phyloP scores from a whole-genome alignment of 92 coral and sea anemone genomes.

The Porites rus region DNA sequence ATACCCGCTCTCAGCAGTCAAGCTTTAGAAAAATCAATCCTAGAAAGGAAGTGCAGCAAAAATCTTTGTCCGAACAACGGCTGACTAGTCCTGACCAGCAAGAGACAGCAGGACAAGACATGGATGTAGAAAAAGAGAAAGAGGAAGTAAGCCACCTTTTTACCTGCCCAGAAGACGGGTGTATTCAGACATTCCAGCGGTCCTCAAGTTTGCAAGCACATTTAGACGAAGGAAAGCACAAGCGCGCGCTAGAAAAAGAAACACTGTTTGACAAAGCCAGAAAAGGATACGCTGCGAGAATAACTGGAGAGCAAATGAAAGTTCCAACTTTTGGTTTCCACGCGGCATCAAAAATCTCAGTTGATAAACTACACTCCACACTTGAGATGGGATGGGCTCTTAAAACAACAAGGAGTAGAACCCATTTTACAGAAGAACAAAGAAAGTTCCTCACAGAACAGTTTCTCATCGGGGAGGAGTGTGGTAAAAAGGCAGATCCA shows the following conservation, averaged over 20 bases:
- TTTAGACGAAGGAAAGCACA: too few species aligned
- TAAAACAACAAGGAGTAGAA: constrained; percentile 18
- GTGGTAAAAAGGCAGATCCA: constrained; percentile 34
- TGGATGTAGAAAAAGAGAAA: too few species aligned
- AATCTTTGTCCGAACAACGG: too few species aligned
- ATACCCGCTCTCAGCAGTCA: too few species aligned
- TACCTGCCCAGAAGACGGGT: too few species aligned
- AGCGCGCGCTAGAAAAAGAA: constrained; percentile 38
- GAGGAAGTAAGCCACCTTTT: too few species aligned
- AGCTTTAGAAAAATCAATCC: too few species aligned
- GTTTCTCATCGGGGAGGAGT: constrained; percentile 30
- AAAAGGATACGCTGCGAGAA: constrained; percentile 40
- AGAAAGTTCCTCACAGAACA: constrained; percentile 13
- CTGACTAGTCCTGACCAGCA: too few species aligned
- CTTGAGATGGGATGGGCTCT: constrained; percentile 54
- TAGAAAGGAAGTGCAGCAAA: too few species aligned
- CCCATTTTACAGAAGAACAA: neutral
- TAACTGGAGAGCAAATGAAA: constrained; percentile 43
- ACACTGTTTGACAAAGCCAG: constrained; percentile 55
- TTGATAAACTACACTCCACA: neutral
- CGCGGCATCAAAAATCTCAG: neutral
- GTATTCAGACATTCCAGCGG: too few species aligned
- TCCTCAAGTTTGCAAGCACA: too few species aligned
- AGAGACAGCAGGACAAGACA: too few species aligned
- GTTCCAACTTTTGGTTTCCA: constrained; percentile 41